These are phyloP conservation scores for Mesembrinibis cayennensis DNA, from an alignment of 2,113 vertebrate genomes.

Conservation along the genomic window DNA sequence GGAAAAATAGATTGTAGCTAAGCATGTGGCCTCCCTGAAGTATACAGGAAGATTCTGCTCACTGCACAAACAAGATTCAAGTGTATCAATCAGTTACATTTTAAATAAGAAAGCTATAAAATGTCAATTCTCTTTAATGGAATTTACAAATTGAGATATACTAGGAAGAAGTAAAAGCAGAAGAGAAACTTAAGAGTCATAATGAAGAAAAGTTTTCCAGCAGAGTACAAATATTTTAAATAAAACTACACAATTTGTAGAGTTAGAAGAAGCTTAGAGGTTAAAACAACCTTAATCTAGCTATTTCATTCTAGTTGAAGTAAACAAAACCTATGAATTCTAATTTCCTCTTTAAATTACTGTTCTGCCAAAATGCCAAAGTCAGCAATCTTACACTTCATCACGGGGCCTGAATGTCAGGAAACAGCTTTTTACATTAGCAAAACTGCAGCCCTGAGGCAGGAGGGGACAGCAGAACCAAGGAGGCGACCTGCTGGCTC, in stretches of 20 bases:
- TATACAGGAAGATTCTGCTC: neutral
- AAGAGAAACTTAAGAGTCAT: neutral
- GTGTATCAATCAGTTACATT: neutral
- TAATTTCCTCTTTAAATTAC: neutral
- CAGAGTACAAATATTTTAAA: neutral
- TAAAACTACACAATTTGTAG: neutral
- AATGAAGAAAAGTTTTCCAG: neutral
- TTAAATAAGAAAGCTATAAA: neutral
- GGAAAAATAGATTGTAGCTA: neutral
- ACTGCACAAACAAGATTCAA: neutral
- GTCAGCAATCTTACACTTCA: neutral
- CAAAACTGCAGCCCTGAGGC: neutral
- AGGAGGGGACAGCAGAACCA: neutral
- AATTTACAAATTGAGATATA: neutral
- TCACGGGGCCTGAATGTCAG: neutral
- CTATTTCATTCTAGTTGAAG: neutral
- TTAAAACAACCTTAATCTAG: neutral
- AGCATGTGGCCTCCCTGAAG: neutral
- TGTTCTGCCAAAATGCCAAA: neutral
- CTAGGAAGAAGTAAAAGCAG: neutral
- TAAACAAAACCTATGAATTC: neutral
- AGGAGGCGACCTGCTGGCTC: neutral
- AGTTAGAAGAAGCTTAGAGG: neutral
- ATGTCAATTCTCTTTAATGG: neutral
- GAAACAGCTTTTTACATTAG: neutral